Conservation (phyloP, 37 sponge, comb jelly and placozoan genomes). For the Theonella swinhoei region DNA sequence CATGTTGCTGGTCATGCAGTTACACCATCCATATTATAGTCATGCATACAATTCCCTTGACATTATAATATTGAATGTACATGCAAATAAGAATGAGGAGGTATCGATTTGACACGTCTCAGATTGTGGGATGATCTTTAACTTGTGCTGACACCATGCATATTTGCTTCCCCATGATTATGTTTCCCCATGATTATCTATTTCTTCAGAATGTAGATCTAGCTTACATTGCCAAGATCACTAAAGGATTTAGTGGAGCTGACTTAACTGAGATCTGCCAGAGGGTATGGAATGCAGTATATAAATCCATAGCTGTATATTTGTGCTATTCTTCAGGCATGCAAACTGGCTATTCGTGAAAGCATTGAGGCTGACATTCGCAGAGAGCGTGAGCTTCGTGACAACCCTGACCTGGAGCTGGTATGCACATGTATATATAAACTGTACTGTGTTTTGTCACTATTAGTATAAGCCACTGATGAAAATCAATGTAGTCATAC, state of each 20-base stretch:
- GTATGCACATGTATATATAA: neutral
- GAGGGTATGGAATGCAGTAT: slow-evolving; percentile 67
- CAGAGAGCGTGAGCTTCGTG: slow-evolving; percentile 73
- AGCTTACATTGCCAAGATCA: slow-evolving; percentile 75
- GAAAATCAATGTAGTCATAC: no score
- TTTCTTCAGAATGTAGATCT: slow-evolving; percentile 86
- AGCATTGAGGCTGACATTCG: slow-evolving; percentile 91
- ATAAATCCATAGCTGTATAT: neutral
- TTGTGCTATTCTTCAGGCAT: slow-evolving; percentile 60
- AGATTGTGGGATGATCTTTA: neutral
- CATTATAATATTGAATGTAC: no score
- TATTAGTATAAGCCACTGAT: no score
- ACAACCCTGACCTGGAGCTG: slow-evolving; percentile 72
- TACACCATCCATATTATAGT: no score
- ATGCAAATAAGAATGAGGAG: no score
- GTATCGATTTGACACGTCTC: neutral
- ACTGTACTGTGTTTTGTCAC: no score
- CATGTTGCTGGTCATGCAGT: no score
- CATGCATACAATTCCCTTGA: no score
- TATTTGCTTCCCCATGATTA: no score
- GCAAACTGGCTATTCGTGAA: slow-evolving; percentile 97
- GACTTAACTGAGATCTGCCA: slow-evolving; percentile 99
- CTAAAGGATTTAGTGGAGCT: slow-evolving; percentile 98
- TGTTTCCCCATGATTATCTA: no score
- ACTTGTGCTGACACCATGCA: no score